These are phyloP conservation scores for Labrus mixtus DNA, from an alignment of 2,113 vertebrate species.

Conservation along the genomic window DNA sequence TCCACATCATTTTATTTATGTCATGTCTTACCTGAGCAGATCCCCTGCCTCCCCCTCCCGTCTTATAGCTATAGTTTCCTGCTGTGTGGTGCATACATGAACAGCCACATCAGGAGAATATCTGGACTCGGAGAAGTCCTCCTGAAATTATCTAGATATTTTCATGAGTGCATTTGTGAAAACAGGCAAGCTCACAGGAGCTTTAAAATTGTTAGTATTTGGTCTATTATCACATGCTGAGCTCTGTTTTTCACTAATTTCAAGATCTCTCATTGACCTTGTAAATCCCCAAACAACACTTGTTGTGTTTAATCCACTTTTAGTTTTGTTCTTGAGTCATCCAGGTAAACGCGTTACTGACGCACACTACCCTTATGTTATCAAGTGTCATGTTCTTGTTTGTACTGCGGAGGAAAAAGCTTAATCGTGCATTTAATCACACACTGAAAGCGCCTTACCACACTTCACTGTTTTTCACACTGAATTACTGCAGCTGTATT, in stretches of 20 bases:
- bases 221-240: neutral
- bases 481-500: slow-evolving; percentile 38
- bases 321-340: neutral
- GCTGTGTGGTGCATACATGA: too few relatives aligned
- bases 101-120: too few relatives aligned
- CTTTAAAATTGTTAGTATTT: neutral
- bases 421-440: slow-evolving; percentile 33
- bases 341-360: neutral
- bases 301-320: neutral
- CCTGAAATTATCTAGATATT: too few relatives aligned
- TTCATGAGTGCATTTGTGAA: too few relatives aligned
- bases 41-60: too few relatives aligned
- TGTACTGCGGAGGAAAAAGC: slow-evolving; percentile 22
- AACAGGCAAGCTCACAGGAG: too few relatives aligned
- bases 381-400: slow-evolving; percentile 33
- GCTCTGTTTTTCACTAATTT: neutral
- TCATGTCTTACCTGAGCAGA: too few relatives aligned
- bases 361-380: slow-evolving; percentile 38
- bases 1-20: too few relatives aligned
- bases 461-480: slow-evolving; percentile 34
- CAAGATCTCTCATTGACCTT: neutral
- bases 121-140: too few relatives aligned
- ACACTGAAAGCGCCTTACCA: neutral
- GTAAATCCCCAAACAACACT: neutral
- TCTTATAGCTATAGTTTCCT: too few relatives aligned